Evolutionary conservation across 2,888 invertebrate genomes (phyloP), one percentile per base, ranked within the genome.

Genomic region (Rhynchonema sp.): DNA sequence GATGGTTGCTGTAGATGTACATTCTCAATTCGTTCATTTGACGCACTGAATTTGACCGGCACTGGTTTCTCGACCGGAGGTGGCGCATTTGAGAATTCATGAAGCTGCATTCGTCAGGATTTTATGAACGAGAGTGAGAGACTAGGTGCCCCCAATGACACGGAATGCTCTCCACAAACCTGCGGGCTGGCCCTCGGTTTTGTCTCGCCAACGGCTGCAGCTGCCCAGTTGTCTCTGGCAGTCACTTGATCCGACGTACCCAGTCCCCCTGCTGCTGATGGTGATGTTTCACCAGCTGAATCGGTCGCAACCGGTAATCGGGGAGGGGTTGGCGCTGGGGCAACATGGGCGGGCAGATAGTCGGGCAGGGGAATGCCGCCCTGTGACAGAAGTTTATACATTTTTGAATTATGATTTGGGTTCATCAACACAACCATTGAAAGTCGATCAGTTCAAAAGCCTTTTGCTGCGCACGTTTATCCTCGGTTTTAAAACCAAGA

Each of bases 351-450:
- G 17, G 72, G 72, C 17, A 72, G 62, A 6, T 60, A 61, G 22
- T 62, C 63, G 0, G 68, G 68, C n/a, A 68, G 61, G 1, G 67
- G 65, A 27, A 63, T 58, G 29, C 59, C 57, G 25, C 65, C 66
- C 65, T 66, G 28, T 20, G 57, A 58, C n/a, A 38, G 2, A 26
- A 38, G 38, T 13, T 13, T 13, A 6, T 13, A 38, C 38, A 38
- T 38, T 38, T 17, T 13, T 6, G 38, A 6, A 17, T 38, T 38
- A 38, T 38, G 6, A 17, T 38, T 38, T 38, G 38, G 38, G 9
- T 38, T 38, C 38, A n/a, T n/a, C n/a, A n/a, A n/a, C n/a, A n/a
- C n/a, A n/a, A n/a, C n/a, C 38, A 38, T 38, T 17, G 38, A 6
- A 38, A 38, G 6, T 13, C 38, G 17, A 38, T 38, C 17, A 17